These are phyloP conservation scores for Drusus annulatus DNA, from an alignment of 1,140 invertebrate genomes.

Conservation along the genomic window DNA sequence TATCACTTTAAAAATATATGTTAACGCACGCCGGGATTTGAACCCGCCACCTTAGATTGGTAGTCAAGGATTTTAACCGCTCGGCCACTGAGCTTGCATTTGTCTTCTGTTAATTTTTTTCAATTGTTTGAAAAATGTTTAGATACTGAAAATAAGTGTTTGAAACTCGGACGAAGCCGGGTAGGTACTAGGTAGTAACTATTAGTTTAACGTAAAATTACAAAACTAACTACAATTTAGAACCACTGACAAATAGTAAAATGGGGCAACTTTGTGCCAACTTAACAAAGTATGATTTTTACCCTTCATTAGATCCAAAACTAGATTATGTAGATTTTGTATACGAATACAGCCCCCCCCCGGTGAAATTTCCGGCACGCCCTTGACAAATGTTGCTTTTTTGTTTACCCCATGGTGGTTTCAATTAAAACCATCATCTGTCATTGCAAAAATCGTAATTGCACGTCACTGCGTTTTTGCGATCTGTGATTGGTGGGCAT, in stretches of 20 bases:
- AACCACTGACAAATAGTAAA: neutral
- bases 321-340: conserved; percentile 13
- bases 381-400: conserved; percentile 46
- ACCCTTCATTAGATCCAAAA: conserved; percentile 22
- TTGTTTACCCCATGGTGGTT: conserved; percentile 42
- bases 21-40: too few species aligned
- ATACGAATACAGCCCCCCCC: neutral
- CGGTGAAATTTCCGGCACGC: conserved; percentile 1
- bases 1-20: too few species aligned
- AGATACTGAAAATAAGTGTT: too few species aligned
- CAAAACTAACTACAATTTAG: neutral
- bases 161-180: too few species aligned
- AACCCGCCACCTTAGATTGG: too few species aligned
- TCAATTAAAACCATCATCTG: conserved; percentile 43
- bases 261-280: neutral
- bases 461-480: neutral
- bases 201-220: too few species aligned
- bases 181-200: too few species aligned
- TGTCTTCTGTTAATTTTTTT: too few species aligned
- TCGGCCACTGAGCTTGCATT: too few species aligned
- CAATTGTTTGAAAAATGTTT: too few species aligned
- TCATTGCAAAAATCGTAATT: conserved; percentile 18
- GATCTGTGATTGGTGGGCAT: neutral
- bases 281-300: conserved; percentile 4
- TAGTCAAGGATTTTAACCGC: too few species aligned